Conservation (phyloP, 37 sponge, comb jelly and placozoan genomes). For the Mnemiopsis leidyi region DNA sequence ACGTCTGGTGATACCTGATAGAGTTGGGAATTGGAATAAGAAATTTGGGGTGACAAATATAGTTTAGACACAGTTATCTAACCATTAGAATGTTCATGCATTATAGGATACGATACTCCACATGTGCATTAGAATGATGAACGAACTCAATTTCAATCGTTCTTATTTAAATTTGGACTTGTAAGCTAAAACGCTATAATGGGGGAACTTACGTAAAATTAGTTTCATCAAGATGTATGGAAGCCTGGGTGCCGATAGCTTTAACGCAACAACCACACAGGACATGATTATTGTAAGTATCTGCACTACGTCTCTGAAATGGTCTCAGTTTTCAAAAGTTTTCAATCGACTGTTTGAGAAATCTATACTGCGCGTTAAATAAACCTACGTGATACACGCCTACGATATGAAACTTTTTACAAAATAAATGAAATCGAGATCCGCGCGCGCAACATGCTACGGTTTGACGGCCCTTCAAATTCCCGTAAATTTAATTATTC, state of each 20-base stretch:
- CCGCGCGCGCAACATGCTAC: neutral
- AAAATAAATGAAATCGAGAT: neutral
- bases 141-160: no score
- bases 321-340: neutral
- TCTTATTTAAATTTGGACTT: no score
- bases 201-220: slow-evolving; percentile 55
- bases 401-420: neutral
- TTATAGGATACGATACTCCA: no score
- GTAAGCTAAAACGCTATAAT: no score
- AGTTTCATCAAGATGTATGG: slow-evolving; percentile 45
- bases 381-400: neutral
- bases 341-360: no score
- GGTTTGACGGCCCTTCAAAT: no score
- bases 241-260: slow-evolving; percentile 45
- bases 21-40: no score
- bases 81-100: no score
- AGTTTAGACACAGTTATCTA: no score
- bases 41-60: no score
- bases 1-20: slow-evolving; percentile 59
- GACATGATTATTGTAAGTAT: slow-evolving; percentile 28
- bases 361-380: neutral
- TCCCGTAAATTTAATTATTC: no score
- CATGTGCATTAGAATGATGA: no score
- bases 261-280: slow-evolving; percentile 44
- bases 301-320: slow-evolving; percentile 41